These are phyloP conservation scores for Heliconius charithonia DNA, from an alignment of 2,888 invertebrate genomes.

Conservation along the genomic window DNA sequence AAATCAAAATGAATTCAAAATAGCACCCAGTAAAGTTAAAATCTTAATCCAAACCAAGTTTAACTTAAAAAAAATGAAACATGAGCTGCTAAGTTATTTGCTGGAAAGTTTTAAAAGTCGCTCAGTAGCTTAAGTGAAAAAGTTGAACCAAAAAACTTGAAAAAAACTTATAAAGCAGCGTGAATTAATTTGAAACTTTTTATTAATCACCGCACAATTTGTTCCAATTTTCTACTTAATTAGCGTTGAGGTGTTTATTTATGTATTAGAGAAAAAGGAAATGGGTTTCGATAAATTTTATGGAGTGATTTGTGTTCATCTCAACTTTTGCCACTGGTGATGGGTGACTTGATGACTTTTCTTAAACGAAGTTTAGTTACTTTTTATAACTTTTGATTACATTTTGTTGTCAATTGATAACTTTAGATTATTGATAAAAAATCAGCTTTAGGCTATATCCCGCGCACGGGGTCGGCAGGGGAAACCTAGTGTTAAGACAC, in stretches of 20 bases:
- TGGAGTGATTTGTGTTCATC: slow-evolving; percentile 42
- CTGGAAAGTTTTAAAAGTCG: slow-evolving; percentile 42
- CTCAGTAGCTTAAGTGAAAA: slow-evolving; percentile 40
- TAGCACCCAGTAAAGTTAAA: neutral
- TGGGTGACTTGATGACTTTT: slow-evolving; percentile 49
- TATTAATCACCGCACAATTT: slow-evolving; percentile 43
- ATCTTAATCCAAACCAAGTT: neutral
- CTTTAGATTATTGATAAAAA: no score
- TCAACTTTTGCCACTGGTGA: slow-evolving; percentile 51
- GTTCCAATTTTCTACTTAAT: slow-evolving; percentile 44
- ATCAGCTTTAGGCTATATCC: no score
- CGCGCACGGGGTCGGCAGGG: no score
- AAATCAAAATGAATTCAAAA: neutral
- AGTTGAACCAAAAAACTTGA: slow-evolving; percentile 31
- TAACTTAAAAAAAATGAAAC: slow-evolving; percentile 23
- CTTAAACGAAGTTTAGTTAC: slow-evolving; percentile 44
- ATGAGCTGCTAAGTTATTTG: slow-evolving; percentile 38
- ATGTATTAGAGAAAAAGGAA: slow-evolving; percentile 29
- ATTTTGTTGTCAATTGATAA: neutral
- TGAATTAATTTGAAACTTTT: slow-evolving; percentile 43
- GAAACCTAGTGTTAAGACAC: no score
- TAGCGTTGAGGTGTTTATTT: slow-evolving; percentile 39
- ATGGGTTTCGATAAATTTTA: slow-evolving; percentile 43
- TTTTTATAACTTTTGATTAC: neutral
- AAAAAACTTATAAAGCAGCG: slow-evolving; percentile 31